A percentile compares a stretch with the other conserved stretches of the same genome.
These are phyloP conservation scores for Phainopepla nitens DNA, from an alignment of 2,113 vertebrate species.

Conservation along the genomic window DNA sequence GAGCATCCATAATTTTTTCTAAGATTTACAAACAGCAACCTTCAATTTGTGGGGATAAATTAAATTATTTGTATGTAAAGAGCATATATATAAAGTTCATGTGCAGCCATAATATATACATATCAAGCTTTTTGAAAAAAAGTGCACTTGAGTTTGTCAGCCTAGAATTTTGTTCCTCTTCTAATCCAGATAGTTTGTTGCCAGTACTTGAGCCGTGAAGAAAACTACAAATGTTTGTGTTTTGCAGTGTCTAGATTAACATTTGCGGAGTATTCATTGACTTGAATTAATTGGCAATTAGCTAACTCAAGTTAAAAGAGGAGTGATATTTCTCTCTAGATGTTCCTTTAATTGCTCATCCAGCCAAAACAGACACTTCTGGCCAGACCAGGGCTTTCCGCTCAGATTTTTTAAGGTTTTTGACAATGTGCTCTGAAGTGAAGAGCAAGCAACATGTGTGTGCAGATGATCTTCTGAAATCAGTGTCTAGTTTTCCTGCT, in stretches of 20 bases:
- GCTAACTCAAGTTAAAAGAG: conserved; percentile 34
- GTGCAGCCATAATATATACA: not conserved
- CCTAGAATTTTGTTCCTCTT: not conserved
- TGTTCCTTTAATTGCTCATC: conserved; percentile 14
- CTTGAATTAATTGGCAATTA: conserved; percentile 62
- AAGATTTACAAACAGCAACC: not conserved
- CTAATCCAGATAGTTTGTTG: not conserved
- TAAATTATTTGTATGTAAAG: not conserved
- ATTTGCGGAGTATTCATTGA: conserved; percentile 30
- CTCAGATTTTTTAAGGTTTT: not conserved
- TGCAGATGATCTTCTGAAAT: not conserved
- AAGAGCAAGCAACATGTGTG: not conserved
- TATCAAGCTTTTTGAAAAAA: not conserved
- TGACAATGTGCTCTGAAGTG: not conserved
- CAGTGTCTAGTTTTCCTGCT: not conserved
- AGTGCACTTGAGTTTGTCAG: not conserved
- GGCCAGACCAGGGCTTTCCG: not conserved
- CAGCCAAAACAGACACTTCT: not conserved
- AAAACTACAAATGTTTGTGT: conserved; percentile 8
- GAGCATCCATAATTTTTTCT: not conserved
- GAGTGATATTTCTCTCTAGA: conserved; percentile 37
- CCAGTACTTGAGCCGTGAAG: not conserved
- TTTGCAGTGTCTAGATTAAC: conserved; percentile 18
- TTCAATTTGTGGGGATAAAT: not conserved
- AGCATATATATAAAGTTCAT: not conserved